A percentile compares a stretch with the other conserved stretches of the same genome.
Conservation (phyloP, 2,888 invertebrate species). For the Chalcis sispes region DNA sequence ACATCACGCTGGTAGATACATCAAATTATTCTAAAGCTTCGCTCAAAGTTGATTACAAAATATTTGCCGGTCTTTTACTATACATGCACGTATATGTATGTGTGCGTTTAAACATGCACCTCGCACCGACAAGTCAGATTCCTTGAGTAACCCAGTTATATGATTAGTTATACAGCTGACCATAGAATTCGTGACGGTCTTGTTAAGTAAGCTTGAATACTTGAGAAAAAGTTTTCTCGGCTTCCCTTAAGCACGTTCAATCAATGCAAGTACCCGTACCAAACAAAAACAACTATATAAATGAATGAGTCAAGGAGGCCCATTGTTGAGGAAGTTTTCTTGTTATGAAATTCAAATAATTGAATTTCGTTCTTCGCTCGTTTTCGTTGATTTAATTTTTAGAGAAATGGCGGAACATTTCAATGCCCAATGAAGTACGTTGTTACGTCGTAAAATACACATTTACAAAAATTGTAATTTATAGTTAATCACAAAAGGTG, state of each 20-base stretch:
- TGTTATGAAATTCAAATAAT: no score
- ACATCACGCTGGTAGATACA: no score
- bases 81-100: not conserved
- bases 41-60: no score
- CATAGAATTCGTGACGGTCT: conserved; percentile 47
- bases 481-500: no score
- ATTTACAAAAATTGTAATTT: no score
- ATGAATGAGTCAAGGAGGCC: not conserved
- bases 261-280: conserved; percentile 30
- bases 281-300: conserved; percentile 22
- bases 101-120: not conserved
- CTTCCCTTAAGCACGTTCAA: conserved; percentile 32
- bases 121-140: not conserved
- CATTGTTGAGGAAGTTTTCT: no score
- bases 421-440: no score
- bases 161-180: conserved; percentile 39
- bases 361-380: no score
- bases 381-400: no score
- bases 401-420: no score
- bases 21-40: no score
- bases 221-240: conserved; percentile 42
- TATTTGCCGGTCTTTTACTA: not conserved
- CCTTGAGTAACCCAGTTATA: conserved; percentile 13
- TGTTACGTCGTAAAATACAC: no score
- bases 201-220: conserved; percentile 53